These are phyloP conservation scores for Bolinopsis microptera DNA, from an alignment of 37 sponge, comb jelly and placozoan species.

Conservation along the genomic window DNA sequence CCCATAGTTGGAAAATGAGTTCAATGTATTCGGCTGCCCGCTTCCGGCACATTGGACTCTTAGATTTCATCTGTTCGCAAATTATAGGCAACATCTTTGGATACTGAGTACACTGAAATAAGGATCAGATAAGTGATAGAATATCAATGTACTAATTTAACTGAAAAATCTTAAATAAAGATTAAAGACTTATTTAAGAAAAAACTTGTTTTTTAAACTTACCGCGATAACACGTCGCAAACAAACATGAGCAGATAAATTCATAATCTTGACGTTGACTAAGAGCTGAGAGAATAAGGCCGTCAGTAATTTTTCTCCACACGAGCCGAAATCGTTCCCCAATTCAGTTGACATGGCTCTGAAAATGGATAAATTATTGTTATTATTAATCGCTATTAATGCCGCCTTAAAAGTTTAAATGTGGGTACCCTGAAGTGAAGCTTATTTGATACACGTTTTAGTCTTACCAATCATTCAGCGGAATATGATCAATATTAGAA, in stretches of 20 bases:
- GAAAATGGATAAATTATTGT: background rate
- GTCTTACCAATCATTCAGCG: too few relatives aligned
- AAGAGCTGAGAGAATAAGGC: background rate
- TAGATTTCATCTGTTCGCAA: background rate
- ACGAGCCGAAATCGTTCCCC: conserved; percentile 16
- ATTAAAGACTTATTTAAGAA: too few relatives aligned
- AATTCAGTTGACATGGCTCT: conserved; percentile 38
- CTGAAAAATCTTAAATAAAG: too few relatives aligned
- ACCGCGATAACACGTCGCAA: background rate
- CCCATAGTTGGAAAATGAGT: background rate
- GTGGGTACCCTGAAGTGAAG: too few relatives aligned
- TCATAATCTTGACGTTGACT: conserved; percentile 44
- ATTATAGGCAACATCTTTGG: conserved; percentile 7
- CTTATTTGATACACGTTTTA: too few relatives aligned
- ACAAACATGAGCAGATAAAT: conserved; percentile 22
- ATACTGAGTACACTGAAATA: conserved; percentile 30
- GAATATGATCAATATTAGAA: too few relatives aligned
- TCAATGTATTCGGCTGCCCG: conserved; percentile 18
- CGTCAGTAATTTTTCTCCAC: background rate
- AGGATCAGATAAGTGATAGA: too few relatives aligned
- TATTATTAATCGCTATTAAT: too few relatives aligned
- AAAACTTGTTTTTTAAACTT: background rate
- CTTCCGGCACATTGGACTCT: conserved; percentile 14
- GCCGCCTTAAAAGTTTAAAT: too few relatives aligned
- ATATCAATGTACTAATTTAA: too few relatives aligned